Base-by-base conservation (phyloP, 2,888 invertebrate species). In the Apamea monoglypha region DNA sequence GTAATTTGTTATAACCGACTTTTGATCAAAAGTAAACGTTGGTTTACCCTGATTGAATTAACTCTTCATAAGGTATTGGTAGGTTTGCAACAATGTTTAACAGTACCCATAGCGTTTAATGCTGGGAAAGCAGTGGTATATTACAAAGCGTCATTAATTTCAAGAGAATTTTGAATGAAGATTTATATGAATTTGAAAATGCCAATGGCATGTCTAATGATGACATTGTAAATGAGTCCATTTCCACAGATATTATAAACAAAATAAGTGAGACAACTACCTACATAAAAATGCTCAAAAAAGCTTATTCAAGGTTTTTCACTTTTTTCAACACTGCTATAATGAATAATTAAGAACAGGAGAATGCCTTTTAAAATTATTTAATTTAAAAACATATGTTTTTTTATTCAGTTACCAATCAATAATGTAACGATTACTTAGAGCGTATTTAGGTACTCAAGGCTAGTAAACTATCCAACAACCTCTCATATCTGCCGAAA, bases 401-500 rank as follows among this genome's bases (percentile, higher is more conserved):
- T n/a, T 25, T 59, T 50, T 53, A 59, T 59, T n/a, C 16, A 63
- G 18, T 61, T 32, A 63, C 32, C 18, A 32, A 18, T 63, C 63
- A 21, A 21, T n/a, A 8, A 70, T 71, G 25, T 12, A 29, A 29
- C 2, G 32, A 56, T 44, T 59, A 12, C 47, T 50, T 3, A 71
- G n/a, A 8, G 6, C 18, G 25, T 16, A 61, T 47, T 36, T 18
- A 21, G 32, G 1, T 16, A 25, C 1, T 61, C 2, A 29, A 53
- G 8, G 32, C 29, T 29, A 2, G 29, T 53, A 16, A 7, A 36
- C 12, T 59, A 71, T 16, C 59, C 36, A 71, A n/a, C 0, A 25
- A n/a, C 1, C 21, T 6, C 36, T n/a, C 0, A 69, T 50, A 63
- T 82, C 71, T 66, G 47, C 77, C 64, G 29, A 77, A 83, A 84